Evolutionary conservation across 2,888 invertebrate genomes (phyloP).

Genomic region (Ecdyonurus torrentis): DNA sequence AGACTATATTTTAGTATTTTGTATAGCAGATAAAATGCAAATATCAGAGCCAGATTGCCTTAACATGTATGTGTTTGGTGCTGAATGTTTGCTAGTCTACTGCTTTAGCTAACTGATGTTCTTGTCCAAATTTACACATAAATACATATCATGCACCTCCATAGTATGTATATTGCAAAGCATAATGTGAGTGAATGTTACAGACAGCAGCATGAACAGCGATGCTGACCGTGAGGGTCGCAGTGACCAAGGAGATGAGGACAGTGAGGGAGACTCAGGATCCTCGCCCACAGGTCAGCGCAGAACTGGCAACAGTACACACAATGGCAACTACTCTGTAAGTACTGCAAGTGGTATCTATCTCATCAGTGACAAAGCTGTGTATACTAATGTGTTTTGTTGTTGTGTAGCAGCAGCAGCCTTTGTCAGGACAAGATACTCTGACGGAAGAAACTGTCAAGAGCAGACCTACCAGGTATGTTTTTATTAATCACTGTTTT

Average conservation of each 20-base stretch:
- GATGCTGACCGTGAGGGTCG: conserved; percentile 30
- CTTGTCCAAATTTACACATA: too few relatives aligned
- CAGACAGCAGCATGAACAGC: conserved; percentile 35
- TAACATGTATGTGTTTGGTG: too few relatives aligned
- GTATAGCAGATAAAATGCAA: too few relatives aligned
- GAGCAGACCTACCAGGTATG: conserved; percentile 10
- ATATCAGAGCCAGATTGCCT: too few relatives aligned
- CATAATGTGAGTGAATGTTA: conserved; percentile 15
- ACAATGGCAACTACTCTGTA: neutral
- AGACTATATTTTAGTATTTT: too few relatives aligned
- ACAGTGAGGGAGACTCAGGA: conserved; percentile 33
- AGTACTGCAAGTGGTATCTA: too few relatives aligned
- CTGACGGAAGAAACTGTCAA: conserved; percentile 6
- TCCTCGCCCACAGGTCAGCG: neutral
- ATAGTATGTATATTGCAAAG: too few relatives aligned
- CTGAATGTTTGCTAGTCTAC: too few relatives aligned
- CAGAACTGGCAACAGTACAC: neutral
- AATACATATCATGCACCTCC: too few relatives aligned
- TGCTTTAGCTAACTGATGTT: too few relatives aligned
- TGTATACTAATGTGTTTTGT: neutral
- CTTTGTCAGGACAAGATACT: neutral
- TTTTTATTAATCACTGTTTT: too few relatives aligned
- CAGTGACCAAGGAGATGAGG: conserved; percentile 39
- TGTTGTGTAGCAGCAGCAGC: neutral
- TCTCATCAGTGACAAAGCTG: too few relatives aligned